Base-by-base conservation (phyloP, 2,888 invertebrate species). In the Salticus scenicus region DNA sequence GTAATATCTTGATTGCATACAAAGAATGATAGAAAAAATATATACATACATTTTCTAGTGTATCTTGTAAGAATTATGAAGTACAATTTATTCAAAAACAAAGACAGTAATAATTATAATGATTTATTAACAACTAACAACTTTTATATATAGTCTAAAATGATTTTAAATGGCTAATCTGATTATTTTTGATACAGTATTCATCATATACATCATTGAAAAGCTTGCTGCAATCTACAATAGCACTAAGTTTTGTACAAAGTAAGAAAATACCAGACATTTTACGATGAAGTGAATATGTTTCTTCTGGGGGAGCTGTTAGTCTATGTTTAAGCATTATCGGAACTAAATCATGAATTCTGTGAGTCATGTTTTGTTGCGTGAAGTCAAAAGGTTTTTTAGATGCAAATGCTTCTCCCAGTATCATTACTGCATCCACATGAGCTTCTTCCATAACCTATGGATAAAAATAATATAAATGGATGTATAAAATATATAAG, bases 271-370 rank as follows among this genome's bases (percentile, higher is more conserved):
- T 95, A 0, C 99, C 99, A 0, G 99, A 97, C 69, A 99, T 93
- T 92, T 99, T 99, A 83, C 99, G 93, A 91, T 99, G 99, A 27
- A 99, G 93, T 0, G 99, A 99, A 92, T 99, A 99, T 89, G 98
- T 97, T 92, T 99, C 99, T 91, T 99, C 98, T 0, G 99, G 99
- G 0, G 99, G 99, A 0, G 99, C 98, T 86, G 97, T 97, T 0
- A 99, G 93, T 28, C 99, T 93, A 90, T 99, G 97, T 66, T 95
- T 94, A 74, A 99, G 92, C 94, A 99, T 98, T 0, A 98, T 96
- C 0, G 99, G 99, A 0, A 98, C 96, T n/a, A 93, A 92, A 4
- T 94, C 92, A 88, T 98, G 97, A 87, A 99, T 95, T 69, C 94
- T 91, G n/a, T 93, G 92, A 1, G 95, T 95, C 0, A 96, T 96